phyloP scores from a whole-genome alignment of 2,113 vertebrate species.

The Monopterus albus region DNA sequence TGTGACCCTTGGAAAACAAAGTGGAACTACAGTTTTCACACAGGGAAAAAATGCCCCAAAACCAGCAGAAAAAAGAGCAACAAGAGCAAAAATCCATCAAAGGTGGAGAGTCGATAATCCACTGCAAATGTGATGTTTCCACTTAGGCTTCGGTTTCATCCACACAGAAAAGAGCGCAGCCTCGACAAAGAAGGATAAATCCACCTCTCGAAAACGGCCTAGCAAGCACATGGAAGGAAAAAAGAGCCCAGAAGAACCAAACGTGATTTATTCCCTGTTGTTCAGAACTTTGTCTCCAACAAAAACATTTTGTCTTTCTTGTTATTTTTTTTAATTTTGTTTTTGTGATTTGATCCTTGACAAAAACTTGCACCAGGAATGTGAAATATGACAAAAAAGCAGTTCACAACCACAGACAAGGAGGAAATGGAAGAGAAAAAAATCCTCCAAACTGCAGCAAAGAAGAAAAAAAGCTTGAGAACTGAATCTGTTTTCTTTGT shows the following conservation, averaged over 20 bases:
- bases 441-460: conserved; percentile 62
- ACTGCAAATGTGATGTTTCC: conserved; percentile 46
- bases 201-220: conserved; percentile 33
- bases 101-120: conserved; percentile 62
- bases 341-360: conserved; percentile 26
- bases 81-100: conserved; percentile 36
- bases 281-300: conserved; percentile 20
- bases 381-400: conserved; percentile 51
- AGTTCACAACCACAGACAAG: conserved; percentile 60
- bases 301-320: conserved; percentile 29
- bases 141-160: conserved; percentile 55
- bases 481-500: conserved; percentile 62
- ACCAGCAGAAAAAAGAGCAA: conserved; percentile 36
- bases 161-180: conserved; percentile 47
- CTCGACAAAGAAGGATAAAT: conserved; percentile 33
- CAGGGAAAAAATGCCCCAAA: not conserved
- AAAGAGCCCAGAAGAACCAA: conserved; percentile 17
- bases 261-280: conserved; percentile 20
- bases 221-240: not conserved
- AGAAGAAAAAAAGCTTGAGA: conserved; percentile 59
- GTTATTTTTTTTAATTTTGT: not conserved
- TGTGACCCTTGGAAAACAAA: conserved; percentile 26
- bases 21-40: conserved; percentile 22
- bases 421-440: conserved; percentile 26
- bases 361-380: conserved; percentile 45